Conservation (phyloP, 2,113 vertebrate species). For the Capreolus pygargus region DNA sequence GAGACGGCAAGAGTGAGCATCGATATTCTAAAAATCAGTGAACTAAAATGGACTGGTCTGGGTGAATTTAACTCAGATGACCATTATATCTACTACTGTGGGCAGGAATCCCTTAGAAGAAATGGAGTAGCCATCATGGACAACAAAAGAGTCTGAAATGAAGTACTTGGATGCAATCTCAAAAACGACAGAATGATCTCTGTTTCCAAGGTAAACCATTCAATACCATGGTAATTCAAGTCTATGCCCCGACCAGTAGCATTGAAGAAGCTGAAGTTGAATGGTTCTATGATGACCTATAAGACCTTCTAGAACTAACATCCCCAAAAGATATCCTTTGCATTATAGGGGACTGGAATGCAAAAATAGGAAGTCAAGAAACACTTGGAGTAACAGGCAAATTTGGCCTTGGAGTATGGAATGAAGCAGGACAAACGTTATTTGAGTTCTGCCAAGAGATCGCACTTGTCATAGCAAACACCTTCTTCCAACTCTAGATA, state of each 20-base stretch:
- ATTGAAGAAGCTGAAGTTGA: neutral
- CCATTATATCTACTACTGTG: neutral
- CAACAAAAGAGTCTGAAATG: neutral
- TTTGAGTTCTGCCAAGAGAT: neutral
- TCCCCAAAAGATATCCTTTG: neutral
- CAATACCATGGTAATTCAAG: neutral
- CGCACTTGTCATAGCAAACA: neutral
- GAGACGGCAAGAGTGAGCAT: neutral
- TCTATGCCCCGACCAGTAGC: rapidly evolving
- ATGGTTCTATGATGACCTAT: neutral
- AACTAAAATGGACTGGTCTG: neutral
- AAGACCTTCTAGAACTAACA: neutral
- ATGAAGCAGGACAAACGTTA: neutral
- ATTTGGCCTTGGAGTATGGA: neutral
- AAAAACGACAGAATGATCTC: neutral
- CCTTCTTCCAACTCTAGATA: neutral
- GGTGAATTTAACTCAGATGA: neutral
- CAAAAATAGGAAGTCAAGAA: neutral
- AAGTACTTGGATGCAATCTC: neutral
- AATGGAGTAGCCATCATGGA: neutral
- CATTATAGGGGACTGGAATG: neutral
- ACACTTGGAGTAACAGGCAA: neutral
- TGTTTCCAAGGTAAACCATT: neutral
- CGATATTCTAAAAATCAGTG: neutral
- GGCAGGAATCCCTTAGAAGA: neutral